Base-by-base conservation (phyloP, 2,797 vertebrate species). In the Acridotheres tristis region DNA sequence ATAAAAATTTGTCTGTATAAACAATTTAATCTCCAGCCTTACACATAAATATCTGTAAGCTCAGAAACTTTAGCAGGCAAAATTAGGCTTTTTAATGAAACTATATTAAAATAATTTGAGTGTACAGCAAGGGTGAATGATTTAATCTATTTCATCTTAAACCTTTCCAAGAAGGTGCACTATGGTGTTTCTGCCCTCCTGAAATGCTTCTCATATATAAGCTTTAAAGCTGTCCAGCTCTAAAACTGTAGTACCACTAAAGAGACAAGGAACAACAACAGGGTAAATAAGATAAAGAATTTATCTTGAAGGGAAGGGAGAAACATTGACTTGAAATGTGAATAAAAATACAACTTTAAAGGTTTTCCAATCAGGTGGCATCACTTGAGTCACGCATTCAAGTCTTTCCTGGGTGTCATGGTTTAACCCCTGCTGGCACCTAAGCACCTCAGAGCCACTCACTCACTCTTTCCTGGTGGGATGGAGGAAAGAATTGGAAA, bases 201-300 rank as follows among this genome's bases (percentile, higher is more conserved):
- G 68, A 89, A 90, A 85, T n/a, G 53, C 7, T 69, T 92, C 19
- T 55, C 21, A 38, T 9, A 34, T 0, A 0, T 26, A 72, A 66
- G 19, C 5, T 50, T 71, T 30, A 80, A 73, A 69, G 7, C 9
- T n/a, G 18, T 42, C 43, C 5, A 5, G 43, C 32, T 50, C 40
- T 27, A 45, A 40, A 80, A 50, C 11, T 34, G 51, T 32, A 32
- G 10, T 5, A 58, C 20, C 30, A 57, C 22, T 30, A 11, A 65
- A 85, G 17, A 80, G n/a, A 17, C 36, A 74, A 16, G 5, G 23
- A 8, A 42, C 16, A n/a, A 25, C 0, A 0, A 38, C 6, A 34
- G 9, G 5, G 20, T 19, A 63, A 80, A 27, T n/a, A 58, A 82
- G 48, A 45, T 4, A 65, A 50, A 78, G 5, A 47, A 55, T 25